Base-by-base conservation (phyloP, 2,797 vertebrate species). In the Spatula versicolor region DNA sequence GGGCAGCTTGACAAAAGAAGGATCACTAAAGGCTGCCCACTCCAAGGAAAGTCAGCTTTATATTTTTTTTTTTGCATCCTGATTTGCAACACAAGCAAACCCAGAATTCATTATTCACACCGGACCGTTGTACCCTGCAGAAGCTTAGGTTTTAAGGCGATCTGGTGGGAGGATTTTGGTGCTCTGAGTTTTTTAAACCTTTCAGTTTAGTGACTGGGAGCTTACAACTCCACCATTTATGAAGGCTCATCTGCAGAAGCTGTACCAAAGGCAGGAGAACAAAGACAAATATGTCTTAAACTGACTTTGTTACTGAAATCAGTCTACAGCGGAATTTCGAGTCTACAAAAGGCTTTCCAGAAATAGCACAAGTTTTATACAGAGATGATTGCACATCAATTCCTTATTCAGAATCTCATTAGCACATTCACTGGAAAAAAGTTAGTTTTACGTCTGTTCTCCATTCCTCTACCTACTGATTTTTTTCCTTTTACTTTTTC, bases 341-440 rank as follows among this genome's bases (percentile, higher is more conserved):
- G 50, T 16, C 76, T 74, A 59, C 43, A 82, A 43, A 23, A 72
- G 54, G 20, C 35, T 88, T 92, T 67, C 58, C 76, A 86, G 83
- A 91, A 93, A 71, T 33, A 91, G 52, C 5, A 22, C 23, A 69
- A 69, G 69, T 88, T 76, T 86, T 78, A 78, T 58, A 58, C 48
- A 43, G 64, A 78, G 66, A 81, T 39, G 50, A 94, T 6, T 77
- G 80, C 67, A 86, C 28, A 77, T 48, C 35, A 16, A 9, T 84
- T 90, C 60, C 77, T 94, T 64, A 80, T 48, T 88, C 87, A 76
- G 55, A 77, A 92, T 80, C 56, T 58, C 64, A 88, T 66, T 91
- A 78, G 54, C 71, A 72, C 55, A 90, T 83, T 84, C 59, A 54
- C 78, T 46, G 64, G 67, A 12, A 78, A 71, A 64, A 68, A 13